Evolutionary conservation across 1,140 invertebrate genomes (phyloP).

Genomic region (Akabosia matsudoensis): DNA sequence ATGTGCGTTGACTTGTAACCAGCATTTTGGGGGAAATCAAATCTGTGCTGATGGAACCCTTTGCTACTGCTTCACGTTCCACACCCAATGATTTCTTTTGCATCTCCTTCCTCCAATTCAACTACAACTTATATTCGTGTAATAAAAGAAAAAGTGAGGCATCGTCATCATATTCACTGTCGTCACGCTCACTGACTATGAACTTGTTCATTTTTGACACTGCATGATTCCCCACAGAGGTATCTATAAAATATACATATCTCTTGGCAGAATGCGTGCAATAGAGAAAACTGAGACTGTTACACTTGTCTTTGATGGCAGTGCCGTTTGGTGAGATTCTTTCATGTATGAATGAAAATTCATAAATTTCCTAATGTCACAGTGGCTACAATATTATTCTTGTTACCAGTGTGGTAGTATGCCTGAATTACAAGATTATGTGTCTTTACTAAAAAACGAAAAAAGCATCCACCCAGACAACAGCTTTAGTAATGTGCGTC

Average conservation of each 20-base stretch:
- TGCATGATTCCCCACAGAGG: too few species aligned
- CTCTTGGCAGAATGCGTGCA: too few species aligned
- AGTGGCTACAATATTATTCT: not conserved
- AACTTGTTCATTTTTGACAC: not conserved
- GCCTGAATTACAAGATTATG: not conserved
- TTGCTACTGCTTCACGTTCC: too few species aligned
- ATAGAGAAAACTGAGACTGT: too few species aligned
- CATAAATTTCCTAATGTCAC: slow-evolving; percentile 20
- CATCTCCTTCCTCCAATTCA: too few species aligned
- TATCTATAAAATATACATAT: too few species aligned
- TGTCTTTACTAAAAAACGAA: not conserved
- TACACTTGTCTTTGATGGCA: not conserved
- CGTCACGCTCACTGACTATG: not conserved
- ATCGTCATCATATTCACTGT: not conserved
- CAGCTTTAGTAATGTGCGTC: not conserved
- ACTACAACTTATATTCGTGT: too few species aligned
- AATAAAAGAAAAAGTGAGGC: not conserved
- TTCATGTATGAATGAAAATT: slow-evolving; percentile 16
- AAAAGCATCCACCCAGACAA: slow-evolving; percentile 9
- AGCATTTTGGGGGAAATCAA: too few species aligned
- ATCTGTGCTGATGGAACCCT: too few species aligned
- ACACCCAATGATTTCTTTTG: too few species aligned
- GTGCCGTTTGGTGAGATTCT: not conserved
- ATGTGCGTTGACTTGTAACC: too few species aligned
- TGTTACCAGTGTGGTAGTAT: not conserved